A percentile compares a stretch with the other conserved stretches of the same genome.
Conservation (phyloP, 30 jellyfish, hydroid and myxozoan species). For the Catostylus mosaicus region DNA sequence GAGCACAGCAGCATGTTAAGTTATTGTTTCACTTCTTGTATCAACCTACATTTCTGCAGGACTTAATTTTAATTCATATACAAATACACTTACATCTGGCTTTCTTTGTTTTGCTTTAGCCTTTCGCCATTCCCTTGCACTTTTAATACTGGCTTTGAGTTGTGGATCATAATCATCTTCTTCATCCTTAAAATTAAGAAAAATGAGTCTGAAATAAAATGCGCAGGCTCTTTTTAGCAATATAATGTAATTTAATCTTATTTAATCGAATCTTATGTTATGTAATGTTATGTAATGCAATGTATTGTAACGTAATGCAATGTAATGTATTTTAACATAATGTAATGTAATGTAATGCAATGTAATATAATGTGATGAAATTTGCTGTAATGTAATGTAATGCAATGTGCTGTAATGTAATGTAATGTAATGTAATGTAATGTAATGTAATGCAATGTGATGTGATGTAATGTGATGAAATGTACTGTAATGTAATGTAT, state of each 20-base stretch:
- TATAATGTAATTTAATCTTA: no score
- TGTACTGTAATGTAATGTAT: neutral
- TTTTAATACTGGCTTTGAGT: conserved; percentile 79
- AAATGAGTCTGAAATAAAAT: no score
- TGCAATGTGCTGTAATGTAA: no score
- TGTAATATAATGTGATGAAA: neutral
- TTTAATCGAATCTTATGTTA: no score
- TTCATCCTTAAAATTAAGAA: conserved; percentile 30
- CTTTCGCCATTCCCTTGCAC: conserved; percentile 89
- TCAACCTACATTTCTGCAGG: neutral
- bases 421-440: neutral
- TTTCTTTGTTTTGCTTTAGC: conserved; percentile 65
- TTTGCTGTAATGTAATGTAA: no score
- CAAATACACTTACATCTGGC: conserved; percentile 24
- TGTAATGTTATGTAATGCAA: neutral
- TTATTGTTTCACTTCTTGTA: no score
- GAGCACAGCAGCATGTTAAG: no score
- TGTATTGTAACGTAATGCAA: neutral
- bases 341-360: neutral
- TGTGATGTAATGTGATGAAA: neutral
- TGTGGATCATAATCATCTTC: conserved; percentile 85
- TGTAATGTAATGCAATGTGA: neutral
- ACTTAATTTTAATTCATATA: neutral
- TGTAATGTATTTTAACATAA: no score
- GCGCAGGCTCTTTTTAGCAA: no score